These are phyloP conservation scores for Muscicapa comitata DNA, from an alignment of 2,797 vertebrate genomes.

Conservation along the genomic window DNA sequence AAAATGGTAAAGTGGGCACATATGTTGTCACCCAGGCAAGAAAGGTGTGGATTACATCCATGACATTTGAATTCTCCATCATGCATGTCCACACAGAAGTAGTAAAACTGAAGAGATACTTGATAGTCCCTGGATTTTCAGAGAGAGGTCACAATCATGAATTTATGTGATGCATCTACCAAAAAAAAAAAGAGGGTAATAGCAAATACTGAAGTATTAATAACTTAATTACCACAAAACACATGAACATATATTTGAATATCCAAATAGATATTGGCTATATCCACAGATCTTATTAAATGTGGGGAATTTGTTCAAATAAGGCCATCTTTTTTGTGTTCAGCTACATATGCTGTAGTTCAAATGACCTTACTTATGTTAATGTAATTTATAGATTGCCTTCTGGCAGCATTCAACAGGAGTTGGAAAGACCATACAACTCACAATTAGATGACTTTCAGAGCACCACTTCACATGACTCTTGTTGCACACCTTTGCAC, in stretches of 20 bases:
- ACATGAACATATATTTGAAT: background rate
- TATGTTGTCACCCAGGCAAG: background rate
- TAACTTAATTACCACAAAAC: background rate
- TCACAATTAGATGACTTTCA: background rate
- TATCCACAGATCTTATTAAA: background rate
- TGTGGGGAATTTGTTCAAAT: background rate
- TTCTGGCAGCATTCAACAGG: background rate
- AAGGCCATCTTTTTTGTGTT: background rate
- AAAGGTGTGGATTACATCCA: background rate
- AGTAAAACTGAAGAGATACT: background rate
- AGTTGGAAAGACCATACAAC: background rate
- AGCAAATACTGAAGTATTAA: background rate
- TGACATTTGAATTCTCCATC: background rate
- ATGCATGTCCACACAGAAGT: background rate
- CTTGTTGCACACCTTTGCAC: background rate
- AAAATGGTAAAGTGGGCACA: background rate
- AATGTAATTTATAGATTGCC: background rate
- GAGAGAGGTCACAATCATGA: background rate
- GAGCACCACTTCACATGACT: background rate
- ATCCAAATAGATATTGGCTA: background rate
- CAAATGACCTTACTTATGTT: background rate
- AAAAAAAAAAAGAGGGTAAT: background rate
- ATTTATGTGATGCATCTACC: background rate
- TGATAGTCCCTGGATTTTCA: background rate
- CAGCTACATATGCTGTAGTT: background rate